Evolutionary conservation across 2,113 vertebrate species (phyloP), one percentile per base, ranked within the genome.

Genomic region (Turdus rufiventris): DNA sequence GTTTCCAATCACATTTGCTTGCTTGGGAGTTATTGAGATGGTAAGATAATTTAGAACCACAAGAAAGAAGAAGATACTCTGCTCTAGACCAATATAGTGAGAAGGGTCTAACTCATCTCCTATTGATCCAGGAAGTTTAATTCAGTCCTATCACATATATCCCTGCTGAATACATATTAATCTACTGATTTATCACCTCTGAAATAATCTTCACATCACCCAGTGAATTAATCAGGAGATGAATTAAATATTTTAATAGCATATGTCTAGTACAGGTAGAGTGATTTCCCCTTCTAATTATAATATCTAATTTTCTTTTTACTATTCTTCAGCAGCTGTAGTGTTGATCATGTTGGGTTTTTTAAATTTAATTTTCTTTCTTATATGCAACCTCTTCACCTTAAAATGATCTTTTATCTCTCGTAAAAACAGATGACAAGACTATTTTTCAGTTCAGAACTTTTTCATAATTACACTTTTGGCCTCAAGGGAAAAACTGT

Each of bases 381-480:
- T 93, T 91, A 83, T 71, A 56, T 18, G 8, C 85, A 97, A 97
- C 95, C 88, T 93, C 73, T 96, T 96, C 94, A 97, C 95, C 93
- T 97, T 95, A 93, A 96, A 94, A 42, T 68, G 95, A 92, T 97
- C 77, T 95, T 97, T 96, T 97, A 93, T 97, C 81, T 96, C 76
- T 75, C 83, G 25, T 36, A 48, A 92, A 96, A 98, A 97, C 58
- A 96, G 91, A 96, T 88, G 97, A 97, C 93, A 94, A 28, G 89
- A 94, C 91, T 95, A 75, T 92, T 97, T 96, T 96, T 96, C 66
- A 94, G 81, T 74, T 96, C 67, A 91, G 83, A 96, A 97, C 40
- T 50, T 97, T 97, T 97, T 95, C 63, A 95, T 97, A 97, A 98
- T 98, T 97, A 95, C 73, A 93, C 96, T 96, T 97, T 96, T 96